These are phyloP conservation scores for Electrona antarctica DNA, from an alignment of 2,113 vertebrate genomes.

Conservation along the genomic window DNA sequence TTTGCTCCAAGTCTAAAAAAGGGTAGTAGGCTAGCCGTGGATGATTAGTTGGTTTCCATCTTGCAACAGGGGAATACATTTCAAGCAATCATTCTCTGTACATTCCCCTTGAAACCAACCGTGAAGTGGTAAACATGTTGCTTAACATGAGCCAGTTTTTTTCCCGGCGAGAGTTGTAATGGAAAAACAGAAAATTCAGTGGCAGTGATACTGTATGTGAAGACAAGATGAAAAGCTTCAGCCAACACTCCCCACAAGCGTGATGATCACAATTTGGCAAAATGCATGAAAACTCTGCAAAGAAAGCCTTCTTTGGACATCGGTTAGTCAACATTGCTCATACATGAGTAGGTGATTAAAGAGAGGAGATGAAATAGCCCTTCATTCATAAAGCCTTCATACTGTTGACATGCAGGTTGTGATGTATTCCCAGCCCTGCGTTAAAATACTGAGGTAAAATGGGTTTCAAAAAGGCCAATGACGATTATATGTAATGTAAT, in stretches of 20 bases:
- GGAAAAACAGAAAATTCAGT: conserved; percentile 57
- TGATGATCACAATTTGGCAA: conserved; percentile 50
- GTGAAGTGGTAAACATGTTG: conserved; percentile 61
- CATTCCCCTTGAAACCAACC: conserved; percentile 76
- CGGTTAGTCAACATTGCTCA: conserved; percentile 80
- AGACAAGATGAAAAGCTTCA: conserved; percentile 58
- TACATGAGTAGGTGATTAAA: conserved; percentile 67
- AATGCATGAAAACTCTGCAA: conserved; percentile 62
- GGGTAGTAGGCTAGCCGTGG: conserved; percentile 36
- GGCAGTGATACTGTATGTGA: conserved; percentile 49
- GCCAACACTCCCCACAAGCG: conserved; percentile 64
- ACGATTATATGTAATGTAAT: too few species aligned
- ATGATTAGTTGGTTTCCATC: conserved; percentile 75
- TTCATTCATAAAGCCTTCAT: conserved; percentile 58
- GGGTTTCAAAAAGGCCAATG: too few species aligned
- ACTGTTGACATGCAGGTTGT: conserved; percentile 24
- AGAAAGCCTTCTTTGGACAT: conserved; percentile 70
- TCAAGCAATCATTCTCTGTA: conserved; percentile 59
- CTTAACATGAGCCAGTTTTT: conserved; percentile 40
- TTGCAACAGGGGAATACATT: conserved; percentile 71
- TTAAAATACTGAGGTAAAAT: too few species aligned
- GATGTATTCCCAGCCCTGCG: too few species aligned
- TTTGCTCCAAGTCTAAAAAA: conserved; percentile 64
- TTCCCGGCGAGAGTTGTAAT: conserved; percentile 48
- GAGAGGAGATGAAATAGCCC: conserved; percentile 67